Evolutionary conservation across 2,797 vertebrate species (phyloP), one percentile per base, ranked within the genome.

Genomic region (Hephaestus fuliginosus): DNA sequence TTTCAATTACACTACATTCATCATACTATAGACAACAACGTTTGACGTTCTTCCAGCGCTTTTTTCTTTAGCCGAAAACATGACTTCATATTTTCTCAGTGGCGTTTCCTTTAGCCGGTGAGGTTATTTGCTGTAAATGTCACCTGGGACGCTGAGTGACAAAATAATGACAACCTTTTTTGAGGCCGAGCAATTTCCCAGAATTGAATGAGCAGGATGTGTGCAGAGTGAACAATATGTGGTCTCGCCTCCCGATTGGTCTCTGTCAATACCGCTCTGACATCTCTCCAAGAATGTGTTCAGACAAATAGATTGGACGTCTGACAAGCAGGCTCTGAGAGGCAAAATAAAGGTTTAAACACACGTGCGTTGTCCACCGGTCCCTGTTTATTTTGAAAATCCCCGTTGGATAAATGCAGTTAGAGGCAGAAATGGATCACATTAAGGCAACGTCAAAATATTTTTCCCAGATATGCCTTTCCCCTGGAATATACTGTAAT

Each of bases 161-260:
- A 94, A 95, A 95, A 94, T 95, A 96, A 96, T 95, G 93, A 94
- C 93, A 94, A 91, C 89, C 89, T 89, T 90, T 92, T 95, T 95
- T 87, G 83, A 94, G 90, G 86, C 83, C 86, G 86, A 92, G 90
- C 92, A 93, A 94, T 95, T 96, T 95, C 91, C 92, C 86, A 82
- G 91, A 94, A 95, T 93, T 95, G 93, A 95, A 92, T 93, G 92
- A 95, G 90, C 89, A 86, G 92, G 90, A 93, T 92, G 88, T 91
- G 89, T 90, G 89, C 78, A 77, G 87, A 89, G 86, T 88, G 91
- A 93, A 94, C 93, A 94, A 92, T 92, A 86, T 89, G 89, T 94
- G 91, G 80, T 67, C 91, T 92, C 86, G 83, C 81, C 89, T 92
- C 89, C 81, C 84, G 87, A 94, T 94, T 93, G 92, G 90, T 93